Evolutionary conservation across 1,140 invertebrate genomes (phyloP), one percentile per base, ranked within the genome.

Genomic region (Paralvinella palmiformis): DNA sequence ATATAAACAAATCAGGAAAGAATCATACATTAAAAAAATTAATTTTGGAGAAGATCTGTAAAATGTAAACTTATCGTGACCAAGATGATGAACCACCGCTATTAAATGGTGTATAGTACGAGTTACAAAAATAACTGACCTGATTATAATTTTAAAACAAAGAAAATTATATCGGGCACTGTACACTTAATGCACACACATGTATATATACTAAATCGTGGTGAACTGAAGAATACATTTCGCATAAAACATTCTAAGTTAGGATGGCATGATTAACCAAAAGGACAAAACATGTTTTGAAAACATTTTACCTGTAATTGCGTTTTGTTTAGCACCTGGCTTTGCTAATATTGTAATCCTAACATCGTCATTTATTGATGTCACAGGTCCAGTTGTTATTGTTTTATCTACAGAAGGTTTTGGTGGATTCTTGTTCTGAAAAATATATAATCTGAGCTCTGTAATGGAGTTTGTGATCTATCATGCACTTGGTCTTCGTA

Each of bases 321-420:
- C 81, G 73, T 88, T 90, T 56, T 85, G 82, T 79, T 89, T 91
- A 0, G 89, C 86, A 56, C 88, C 88, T 31, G 89, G 89, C 78
- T 90, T 91, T 0, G 88, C 88, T 66, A 86, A 79, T 50, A 91
- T 83, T 79, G 85, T 84, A 33, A 90, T 85, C 32, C 59, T 57
- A 36, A 70, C 56, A 59, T 62, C 52, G n/a, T 29, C 53, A 48
- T n/a, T n/a, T n/a, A n/a, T n/a, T n/a, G n/a, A n/a, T n/a, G n/a
- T n/a, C n/a, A n/a, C n/a, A n/a, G n/a, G n/a, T n/a, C n/a, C n/a
- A n/a, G n/a, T n/a, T n/a, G n/a, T n/a, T n/a, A n/a, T n/a, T n/a
- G n/a, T n/a, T n/a, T n/a, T n/a, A n/a, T n/a, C n/a, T n/a, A n/a
- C n/a, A n/a, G n/a, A n/a, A n/a, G n/a, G n/a, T n/a, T n/a, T n/a